Evolutionary conservation across 2,888 invertebrate genomes (phyloP).

Genomic region (Latrodectus elegans): DNA sequence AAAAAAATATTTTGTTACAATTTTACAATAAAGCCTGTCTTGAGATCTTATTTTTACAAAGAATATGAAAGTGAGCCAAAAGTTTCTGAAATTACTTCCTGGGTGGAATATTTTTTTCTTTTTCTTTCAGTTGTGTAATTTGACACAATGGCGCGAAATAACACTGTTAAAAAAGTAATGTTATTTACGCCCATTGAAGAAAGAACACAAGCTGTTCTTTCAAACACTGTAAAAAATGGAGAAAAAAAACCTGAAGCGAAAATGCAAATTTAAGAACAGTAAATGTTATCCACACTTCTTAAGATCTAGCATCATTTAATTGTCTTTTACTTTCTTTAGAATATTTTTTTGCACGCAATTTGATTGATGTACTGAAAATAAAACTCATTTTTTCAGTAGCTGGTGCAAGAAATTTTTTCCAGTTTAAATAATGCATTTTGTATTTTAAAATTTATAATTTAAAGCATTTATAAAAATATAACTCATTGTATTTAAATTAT

Average conservation of each 20-base stretch:
- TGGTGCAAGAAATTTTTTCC: too few relatives aligned
- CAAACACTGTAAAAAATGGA: neutral
- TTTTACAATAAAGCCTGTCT: too few relatives aligned
- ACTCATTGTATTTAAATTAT: too few relatives aligned
- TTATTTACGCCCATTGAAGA: slow-evolving; percentile 31
- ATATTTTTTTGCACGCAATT: neutral
- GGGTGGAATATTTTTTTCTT: neutral
- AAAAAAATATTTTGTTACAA: too few relatives aligned
- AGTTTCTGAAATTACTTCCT: neutral
- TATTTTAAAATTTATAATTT: too few relatives aligned
- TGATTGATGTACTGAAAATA: too few relatives aligned
- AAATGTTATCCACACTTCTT: slow-evolving; percentile 38
- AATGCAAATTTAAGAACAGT: slow-evolving; percentile 37
- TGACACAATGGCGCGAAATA: slow-evolving; percentile 45
- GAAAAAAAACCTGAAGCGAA: slow-evolving; percentile 5
- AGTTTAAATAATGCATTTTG: too few relatives aligned
- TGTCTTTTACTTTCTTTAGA: slow-evolving; percentile 19
- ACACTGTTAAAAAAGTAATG: slow-evolving; percentile 31
- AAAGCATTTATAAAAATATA: too few relatives aligned
- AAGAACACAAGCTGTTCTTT: slow-evolving; percentile 29
- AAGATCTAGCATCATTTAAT: slow-evolving; percentile 27
- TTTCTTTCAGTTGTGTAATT: slow-evolving; percentile 31
- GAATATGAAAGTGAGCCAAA: neutral
- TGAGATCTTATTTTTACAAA: neutral
- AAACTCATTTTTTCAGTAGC: too few relatives aligned